These are phyloP conservation scores for Apis florea DNA, from an alignment of 1,140 invertebrate genomes.

Conservation along the genomic window DNA sequence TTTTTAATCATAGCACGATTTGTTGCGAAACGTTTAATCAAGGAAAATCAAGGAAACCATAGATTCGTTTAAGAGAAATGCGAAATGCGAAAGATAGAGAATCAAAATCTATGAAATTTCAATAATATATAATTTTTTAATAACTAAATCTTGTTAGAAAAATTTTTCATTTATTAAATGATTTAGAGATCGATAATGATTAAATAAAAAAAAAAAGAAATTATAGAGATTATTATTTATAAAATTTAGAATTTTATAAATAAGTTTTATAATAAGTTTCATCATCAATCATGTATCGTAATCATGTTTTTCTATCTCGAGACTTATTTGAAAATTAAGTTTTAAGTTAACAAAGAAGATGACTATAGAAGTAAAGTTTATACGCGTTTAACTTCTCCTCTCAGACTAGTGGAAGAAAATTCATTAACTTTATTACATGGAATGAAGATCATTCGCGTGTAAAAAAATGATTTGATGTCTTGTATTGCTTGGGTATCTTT, in stretches of 20 bases:
- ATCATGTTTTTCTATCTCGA: no score
- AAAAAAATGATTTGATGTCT: constrained; percentile 17
- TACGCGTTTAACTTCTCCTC: constrained; percentile 37
- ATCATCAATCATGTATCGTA: no score
- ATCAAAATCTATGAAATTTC: not conserved
- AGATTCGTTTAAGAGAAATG: not conserved
- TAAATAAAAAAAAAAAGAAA: no score
- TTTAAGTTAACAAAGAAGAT: constrained; percentile 15
- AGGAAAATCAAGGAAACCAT: not conserved
- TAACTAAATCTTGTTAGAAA: not conserved
- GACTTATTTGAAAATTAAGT: no score
- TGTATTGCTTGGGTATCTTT: no score
- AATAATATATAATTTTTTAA: not conserved
- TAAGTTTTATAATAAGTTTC: no score
- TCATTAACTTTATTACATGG: constrained; percentile 50
- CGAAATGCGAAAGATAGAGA: not conserved
- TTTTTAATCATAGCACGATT: constrained; percentile 6
- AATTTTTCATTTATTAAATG: no score
- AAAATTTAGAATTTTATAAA: no score
- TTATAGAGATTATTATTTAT: no score
- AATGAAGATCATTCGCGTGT: not conserved
- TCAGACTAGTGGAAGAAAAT: constrained; percentile 30
- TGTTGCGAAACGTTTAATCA: not conserved
- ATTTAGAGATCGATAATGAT: no score
- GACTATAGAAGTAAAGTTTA: constrained; percentile 43